Base-by-base conservation (phyloP, 2,888 invertebrate species). In the Calephelis perditalis region DNA sequence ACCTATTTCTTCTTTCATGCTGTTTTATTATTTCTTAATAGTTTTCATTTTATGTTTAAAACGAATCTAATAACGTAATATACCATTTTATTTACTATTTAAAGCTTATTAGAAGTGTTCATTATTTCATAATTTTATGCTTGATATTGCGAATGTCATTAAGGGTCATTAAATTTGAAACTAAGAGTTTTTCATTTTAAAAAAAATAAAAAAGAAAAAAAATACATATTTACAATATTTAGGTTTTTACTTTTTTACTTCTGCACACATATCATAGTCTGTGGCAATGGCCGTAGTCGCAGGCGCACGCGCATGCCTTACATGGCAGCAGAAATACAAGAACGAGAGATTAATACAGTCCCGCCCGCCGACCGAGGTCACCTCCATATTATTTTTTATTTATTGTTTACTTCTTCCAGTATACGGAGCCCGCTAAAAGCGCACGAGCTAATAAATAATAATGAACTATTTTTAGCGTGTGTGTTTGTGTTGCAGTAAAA, bases 301-400 rank as follows among this genome's bases (percentile, higher is more conserved):
- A 77, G 76, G 77, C 79, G 82, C 87, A 84, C 81, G 86, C 83
- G 85, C 81, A 70, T 65, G 65, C 89, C 87, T 71, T 87, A 83
- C 85, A 88, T 72, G 87, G 88, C 73, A 71, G 72, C 73, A 78
- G 76, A 82, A 81, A 78, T 82, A 85, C 81, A 82, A 85, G 81
- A 86, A 81, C 85, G 72, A 80, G 84, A 86, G 81, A 84, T 84
- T 84, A 84, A 86, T 81, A 78, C 82, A 78, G 73, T 75, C 74
- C 70, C 68, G 68, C 69, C 70, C 70, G 74, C 75, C 73, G 68
- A 63, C 69, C 78, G 81, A 84, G 84, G 84, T 76, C 81, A 71
- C 67, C 52, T 65, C 72, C 73, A 66, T 74, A 76, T 78, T 77
- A 78, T 77, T 75, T 82, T 79, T 80, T 79, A 76, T 80, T 82